Conservation (phyloP, 2,888 invertebrate genomes). For the Stegana nigrithorax region DNA sequence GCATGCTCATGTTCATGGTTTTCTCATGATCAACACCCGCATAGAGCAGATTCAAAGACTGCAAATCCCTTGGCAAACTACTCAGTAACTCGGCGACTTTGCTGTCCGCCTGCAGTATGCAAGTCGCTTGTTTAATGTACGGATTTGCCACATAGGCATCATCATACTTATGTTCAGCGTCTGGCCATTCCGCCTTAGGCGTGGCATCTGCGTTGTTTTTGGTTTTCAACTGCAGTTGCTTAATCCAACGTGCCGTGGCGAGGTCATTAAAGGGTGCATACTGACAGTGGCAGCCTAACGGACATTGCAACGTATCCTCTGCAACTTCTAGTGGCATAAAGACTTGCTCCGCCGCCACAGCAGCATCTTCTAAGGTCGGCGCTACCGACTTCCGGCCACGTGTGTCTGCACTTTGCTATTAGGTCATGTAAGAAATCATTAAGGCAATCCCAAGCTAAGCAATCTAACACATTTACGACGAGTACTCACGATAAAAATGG, state of each 20-base stretch:
- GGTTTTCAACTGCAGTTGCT: conserved; percentile 39
- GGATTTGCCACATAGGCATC: conserved; percentile 67
- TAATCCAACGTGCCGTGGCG: conserved; percentile 71
- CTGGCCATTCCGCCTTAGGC: too few relatives aligned
- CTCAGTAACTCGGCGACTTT: conserved; percentile 67
- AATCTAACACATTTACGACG: too few relatives aligned
- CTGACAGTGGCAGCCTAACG: conserved; percentile 71
- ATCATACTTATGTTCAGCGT: conserved; percentile 65
- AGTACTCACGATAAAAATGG: conserved; percentile 2
- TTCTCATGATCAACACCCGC: conserved; percentile 65
- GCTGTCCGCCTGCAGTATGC: conserved; percentile 70
- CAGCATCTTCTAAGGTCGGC: not conserved
- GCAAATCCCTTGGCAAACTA: conserved; percentile 69
- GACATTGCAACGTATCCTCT: conserved; percentile 66
- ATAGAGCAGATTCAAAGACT: conserved; percentile 73
- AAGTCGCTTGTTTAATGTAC: conserved; percentile 70
- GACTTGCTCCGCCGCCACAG: too few relatives aligned
- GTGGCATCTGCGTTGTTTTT: conserved; percentile 28
- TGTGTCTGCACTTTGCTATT: not conserved
- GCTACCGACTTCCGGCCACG: not conserved
- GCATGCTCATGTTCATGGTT: conserved; percentile 61
- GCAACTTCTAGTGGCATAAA: too few relatives aligned
- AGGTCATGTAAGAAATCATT: too few relatives aligned
- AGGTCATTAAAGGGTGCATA: conserved; percentile 71
- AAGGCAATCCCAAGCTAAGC: too few relatives aligned